Conservation (phyloP, 2,797 vertebrate species). For the Geotrypetes seraphini region DNA sequence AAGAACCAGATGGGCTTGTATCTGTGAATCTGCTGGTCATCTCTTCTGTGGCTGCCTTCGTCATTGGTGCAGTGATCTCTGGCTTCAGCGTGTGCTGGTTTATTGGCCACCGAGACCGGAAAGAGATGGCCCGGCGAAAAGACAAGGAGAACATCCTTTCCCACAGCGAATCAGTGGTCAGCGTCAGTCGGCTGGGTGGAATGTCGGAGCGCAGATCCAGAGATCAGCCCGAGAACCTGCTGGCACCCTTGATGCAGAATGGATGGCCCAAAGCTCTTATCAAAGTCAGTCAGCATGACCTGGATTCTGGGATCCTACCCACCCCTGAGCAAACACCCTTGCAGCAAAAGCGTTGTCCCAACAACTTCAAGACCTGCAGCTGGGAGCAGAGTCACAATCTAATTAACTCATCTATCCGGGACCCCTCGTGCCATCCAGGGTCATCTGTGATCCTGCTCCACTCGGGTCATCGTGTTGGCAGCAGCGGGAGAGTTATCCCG, state of each 20-base stretch:
- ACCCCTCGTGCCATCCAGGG: conserved; percentile 56
- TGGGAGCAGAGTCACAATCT: conserved; percentile 85
- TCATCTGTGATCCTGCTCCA: conserved; percentile 72
- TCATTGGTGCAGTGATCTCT: conserved; percentile 81
- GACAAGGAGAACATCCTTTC: conserved; percentile 84
- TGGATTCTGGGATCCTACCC: conserved; percentile 84
- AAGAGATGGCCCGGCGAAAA: conserved; percentile 65
- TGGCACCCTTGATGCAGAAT: conserved; percentile 78
- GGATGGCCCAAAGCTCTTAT: conserved; percentile 74
- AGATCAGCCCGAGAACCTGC: conserved; percentile 65
- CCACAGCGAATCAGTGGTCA: conserved; percentile 79
- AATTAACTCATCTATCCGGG: conserved; percentile 58
- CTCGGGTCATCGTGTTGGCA: no score
- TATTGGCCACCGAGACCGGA: conserved; percentile 82
- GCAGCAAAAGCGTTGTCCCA: conserved; percentile 79
- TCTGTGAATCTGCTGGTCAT: conserved; percentile 87
- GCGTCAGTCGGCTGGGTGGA: conserved; percentile 79
- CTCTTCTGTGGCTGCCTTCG: conserved; percentile 85
- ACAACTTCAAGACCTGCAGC: conserved; percentile 49
- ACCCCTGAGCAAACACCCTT: conserved; percentile 91
- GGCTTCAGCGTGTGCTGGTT: conserved; percentile 91
- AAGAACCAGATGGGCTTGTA: conserved; percentile 81
- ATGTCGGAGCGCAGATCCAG: conserved; percentile 14
- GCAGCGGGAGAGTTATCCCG: conserved; percentile 22
- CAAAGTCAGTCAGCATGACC: conserved; percentile 56